Percentiles rank a stretch among this genome's conserved stretches.
Conservation (phyloP, 2,113 vertebrate genomes). For the Psilopsiagon aurifrons region DNA sequence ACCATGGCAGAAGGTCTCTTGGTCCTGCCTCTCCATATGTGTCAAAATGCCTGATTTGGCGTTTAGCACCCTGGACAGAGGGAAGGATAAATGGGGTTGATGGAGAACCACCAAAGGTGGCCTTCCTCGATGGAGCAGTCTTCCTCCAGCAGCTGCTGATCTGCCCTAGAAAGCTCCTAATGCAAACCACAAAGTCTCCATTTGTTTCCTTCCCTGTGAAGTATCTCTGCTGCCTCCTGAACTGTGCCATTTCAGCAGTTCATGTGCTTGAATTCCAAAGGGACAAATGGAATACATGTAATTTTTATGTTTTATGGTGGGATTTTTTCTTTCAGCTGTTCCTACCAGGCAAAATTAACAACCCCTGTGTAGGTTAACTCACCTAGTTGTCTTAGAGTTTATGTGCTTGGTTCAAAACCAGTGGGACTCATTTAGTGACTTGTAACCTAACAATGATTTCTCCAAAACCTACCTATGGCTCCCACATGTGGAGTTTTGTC, state of each 20-base stretch:
- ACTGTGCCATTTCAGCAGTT: neutral
- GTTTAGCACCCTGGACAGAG: neutral
- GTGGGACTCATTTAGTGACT: conserved; percentile 4
- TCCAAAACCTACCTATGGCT: neutral
- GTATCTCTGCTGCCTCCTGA: neutral
- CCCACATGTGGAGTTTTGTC: neutral
- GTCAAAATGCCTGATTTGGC: neutral
- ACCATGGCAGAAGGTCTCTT: rapidly evolving
- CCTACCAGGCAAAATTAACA: conserved; percentile 25
- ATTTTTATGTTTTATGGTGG: neutral
- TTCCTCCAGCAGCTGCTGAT: neutral
- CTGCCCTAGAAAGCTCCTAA: neutral
- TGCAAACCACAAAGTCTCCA: neutral
- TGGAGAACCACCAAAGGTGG: neutral
- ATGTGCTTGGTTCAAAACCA: neutral
- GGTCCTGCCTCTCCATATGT: neutral
- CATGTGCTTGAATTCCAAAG: neutral
- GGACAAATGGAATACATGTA: neutral
- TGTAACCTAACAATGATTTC: neutral
- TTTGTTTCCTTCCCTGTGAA: neutral
- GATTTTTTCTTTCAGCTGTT: neutral
- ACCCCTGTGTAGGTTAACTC: neutral
- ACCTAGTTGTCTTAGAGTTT: neutral
- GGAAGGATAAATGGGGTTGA: neutral
- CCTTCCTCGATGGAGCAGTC: neutral